Percentiles rank a stretch among this genome's conserved stretches.
phyloP scores from a whole-genome alignment of 2,113 vertebrate species.

The Bambusicola thoracicus region DNA sequence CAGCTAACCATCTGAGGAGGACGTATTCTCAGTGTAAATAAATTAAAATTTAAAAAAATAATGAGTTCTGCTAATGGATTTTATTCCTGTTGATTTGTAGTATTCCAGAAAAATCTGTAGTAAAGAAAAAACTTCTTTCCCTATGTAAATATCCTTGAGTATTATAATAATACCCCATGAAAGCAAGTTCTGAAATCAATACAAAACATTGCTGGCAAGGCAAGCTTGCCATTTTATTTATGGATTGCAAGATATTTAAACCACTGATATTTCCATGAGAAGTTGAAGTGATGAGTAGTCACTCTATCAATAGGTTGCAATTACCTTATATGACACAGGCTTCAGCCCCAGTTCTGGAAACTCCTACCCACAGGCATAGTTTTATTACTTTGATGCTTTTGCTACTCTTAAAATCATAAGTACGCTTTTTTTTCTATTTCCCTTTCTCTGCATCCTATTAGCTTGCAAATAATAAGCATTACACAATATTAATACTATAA shows the following conservation, averaged over 20 bases:
- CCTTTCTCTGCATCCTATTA: neutral
- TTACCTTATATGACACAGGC: neutral
- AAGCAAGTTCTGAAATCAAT: neutral
- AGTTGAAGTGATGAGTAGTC: neutral
- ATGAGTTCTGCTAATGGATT: conserved; percentile 50
- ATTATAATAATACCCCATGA: neutral
- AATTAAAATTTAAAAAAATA: conserved; percentile 62
- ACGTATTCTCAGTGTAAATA: conserved; percentile 56
- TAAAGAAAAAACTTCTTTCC: conserved; percentile 19
- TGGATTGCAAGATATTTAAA: neutral
- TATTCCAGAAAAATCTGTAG: neutral
- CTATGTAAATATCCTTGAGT: neutral
- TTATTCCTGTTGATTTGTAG: conserved; percentile 19
- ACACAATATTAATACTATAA: neutral
- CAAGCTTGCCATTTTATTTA: neutral
- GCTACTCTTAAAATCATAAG: neutral
- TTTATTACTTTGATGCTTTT: neutral
- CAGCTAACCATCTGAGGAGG: conserved; percentile 54
- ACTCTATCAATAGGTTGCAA: neutral
- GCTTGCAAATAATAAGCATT: conserved; percentile 4
- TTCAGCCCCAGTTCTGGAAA: neutral
- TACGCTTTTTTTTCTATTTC: neutral
- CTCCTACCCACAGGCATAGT: neutral
- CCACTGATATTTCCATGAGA: neutral
- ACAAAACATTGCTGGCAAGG: neutral